Base-by-base conservation (phyloP, 1,140 invertebrate genomes). In the Trachelipus rathkii region DNA sequence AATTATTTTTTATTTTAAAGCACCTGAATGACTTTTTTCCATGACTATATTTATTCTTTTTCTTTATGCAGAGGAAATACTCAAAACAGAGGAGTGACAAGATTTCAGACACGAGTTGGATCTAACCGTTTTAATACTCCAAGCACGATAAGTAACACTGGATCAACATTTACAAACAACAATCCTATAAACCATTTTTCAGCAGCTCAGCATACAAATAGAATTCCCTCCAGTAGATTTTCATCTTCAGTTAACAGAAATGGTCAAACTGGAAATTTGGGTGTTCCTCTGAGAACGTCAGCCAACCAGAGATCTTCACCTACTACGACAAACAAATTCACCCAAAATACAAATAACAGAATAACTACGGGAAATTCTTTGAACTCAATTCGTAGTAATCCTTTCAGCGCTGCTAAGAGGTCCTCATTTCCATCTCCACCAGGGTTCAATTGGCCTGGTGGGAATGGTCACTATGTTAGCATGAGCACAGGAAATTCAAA, bases 401-500 rank as follows among this genome's bases (percentile, higher is more conserved):
- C 60, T 13, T 60, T 43, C n/a, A 68, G 73, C 50, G 50, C 50
- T 13, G 1, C 50, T 8, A 60, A 60, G 43, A 75, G 69, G 23
- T 53, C 73, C 24, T 68, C 68, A 10, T 53, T 53, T 6, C 53
- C 60, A 67, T 44, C 68, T n/a, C 50, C 66, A n/a, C 60, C 66
- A 44, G 73, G 73, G 8, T 75, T 75, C 44, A 67, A 67, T n/a
- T 75, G 73, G 73, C 73, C 73, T 15, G 73, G 73, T 68, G 73
- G 73, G 15, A 75, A 75, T 44, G 73, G 73, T 33, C 67, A 75
- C 13, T 75, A 75, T 43, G 66, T 75, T 53, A 75, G 73, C n/a
- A 75, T 75, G 73, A 75, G 73, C 50, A 75, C 73, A 66, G 73
- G 73, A n/a, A 75, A 75, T 44, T 75, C 73, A 19, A 75, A 75